phyloP scores from a whole-genome alignment of 2,888 invertebrate species.

The Meandrusa payeni region DNA sequence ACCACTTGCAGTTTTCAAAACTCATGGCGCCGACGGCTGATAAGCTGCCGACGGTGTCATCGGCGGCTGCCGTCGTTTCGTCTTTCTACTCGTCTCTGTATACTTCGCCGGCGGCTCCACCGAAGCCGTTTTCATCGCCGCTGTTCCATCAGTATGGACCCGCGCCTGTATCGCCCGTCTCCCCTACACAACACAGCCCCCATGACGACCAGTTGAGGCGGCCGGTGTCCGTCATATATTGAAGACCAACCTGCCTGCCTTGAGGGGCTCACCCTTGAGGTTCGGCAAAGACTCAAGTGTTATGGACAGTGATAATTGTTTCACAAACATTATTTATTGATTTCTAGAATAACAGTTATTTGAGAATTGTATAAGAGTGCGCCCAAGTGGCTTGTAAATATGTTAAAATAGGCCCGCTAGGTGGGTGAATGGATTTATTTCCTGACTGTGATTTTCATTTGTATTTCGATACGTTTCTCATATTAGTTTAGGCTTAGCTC shows the following conservation, averaged over 20 bases:
- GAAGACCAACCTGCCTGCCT: conserved; percentile 74
- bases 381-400: conserved; percentile 69
- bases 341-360: conserved; percentile 50
- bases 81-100: conserved; percentile 86
- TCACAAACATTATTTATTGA: conserved; percentile 64
- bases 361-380: conserved; percentile 50
- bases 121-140: conserved; percentile 76
- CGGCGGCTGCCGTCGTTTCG: conserved; percentile 82
- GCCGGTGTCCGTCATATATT: conserved; percentile 87
- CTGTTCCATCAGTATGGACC: conserved; percentile 77
- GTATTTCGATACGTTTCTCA: conserved; percentile 59
- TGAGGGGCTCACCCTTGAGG: conserved; percentile 53
- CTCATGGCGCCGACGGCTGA: conserved; percentile 75
- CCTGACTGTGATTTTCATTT: conserved; percentile 72
- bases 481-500: conserved; percentile 55
- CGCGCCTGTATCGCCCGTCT: conserved; percentile 68
- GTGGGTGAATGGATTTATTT: conserved; percentile 51
- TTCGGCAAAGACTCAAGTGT: conserved; percentile 50
- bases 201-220: conserved; percentile 83
- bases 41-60: conserved; percentile 69
- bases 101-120: conserved; percentile 75
- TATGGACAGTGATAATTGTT: conserved; percentile 52
- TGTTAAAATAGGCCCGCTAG: conserved; percentile 45
- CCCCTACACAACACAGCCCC: conserved; percentile 70
- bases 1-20: conserved; percentile 83